Percentiles rank a stretch among this genome's conserved stretches.
Conservation (phyloP, 2,113 vertebrate species). For the Carlito syrichta region DNA sequence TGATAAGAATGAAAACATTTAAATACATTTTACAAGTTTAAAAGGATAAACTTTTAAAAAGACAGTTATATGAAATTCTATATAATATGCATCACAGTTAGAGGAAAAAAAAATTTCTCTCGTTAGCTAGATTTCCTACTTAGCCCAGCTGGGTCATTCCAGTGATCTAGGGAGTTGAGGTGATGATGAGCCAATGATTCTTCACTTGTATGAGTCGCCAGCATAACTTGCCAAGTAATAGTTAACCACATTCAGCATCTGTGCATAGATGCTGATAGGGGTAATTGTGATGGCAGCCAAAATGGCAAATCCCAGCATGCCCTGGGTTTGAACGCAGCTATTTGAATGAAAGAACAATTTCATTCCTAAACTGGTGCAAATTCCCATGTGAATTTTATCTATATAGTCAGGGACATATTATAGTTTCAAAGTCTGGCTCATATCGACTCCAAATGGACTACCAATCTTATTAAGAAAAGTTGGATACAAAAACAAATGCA, state of each 20-base stretch:
- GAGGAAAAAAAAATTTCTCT: background rate
- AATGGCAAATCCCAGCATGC: constrained; percentile 67
- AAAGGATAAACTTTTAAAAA: background rate
- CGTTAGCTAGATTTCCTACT: constrained; percentile 53
- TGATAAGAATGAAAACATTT: background rate
- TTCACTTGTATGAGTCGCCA: constrained; percentile 62
- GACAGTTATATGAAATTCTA: background rate
- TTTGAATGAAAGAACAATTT: constrained; percentile 51
- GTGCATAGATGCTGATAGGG: constrained; percentile 65
- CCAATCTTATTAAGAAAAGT: background rate
- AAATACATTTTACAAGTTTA: background rate
- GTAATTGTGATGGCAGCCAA: constrained; percentile 67
- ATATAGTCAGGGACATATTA: background rate
- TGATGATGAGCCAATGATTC: constrained; percentile 69
- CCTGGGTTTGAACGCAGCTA: constrained; percentile 51
- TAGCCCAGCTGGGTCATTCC: constrained; percentile 60
- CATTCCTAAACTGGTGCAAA: constrained; percentile 21
- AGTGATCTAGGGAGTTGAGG: constrained; percentile 59
- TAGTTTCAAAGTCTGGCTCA: background rate
- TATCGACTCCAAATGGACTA: background rate
- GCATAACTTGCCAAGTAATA: constrained; percentile 67
- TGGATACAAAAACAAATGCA: background rate
- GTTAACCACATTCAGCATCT: constrained; percentile 72
- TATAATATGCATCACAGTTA: background rate
- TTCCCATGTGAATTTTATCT: constrained; percentile 41